Percentiles rank a stretch among this genome's conserved stretches.
These are phyloP conservation scores for Paramuricea clavata DNA, from an alignment of 92 coral and sea anemone genomes.

Conservation along the genomic window DNA sequence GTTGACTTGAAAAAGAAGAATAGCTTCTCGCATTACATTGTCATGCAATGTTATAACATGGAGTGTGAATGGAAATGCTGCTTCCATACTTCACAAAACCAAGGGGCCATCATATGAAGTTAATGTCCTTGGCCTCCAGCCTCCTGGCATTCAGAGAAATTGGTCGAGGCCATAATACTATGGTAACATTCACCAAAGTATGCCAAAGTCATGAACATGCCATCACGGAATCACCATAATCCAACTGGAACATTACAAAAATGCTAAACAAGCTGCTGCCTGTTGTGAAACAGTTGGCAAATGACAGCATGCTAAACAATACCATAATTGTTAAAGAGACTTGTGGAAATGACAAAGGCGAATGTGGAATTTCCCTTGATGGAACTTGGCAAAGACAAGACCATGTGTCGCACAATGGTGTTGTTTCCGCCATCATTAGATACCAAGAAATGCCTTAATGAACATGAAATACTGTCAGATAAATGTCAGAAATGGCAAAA, in stretches of 20 bases:
- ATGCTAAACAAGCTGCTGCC: background rate
- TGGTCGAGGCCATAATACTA: background rate
- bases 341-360: background rate
- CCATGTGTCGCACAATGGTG: constrained; percentile 1
- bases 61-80: background rate
- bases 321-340: background rate
- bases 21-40: background rate
- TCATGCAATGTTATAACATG: background rate
- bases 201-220: background rate
- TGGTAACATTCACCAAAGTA: background rate
- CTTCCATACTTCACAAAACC: background rate
- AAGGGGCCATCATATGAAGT: constrained; percentile 10
- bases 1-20: background rate
- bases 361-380: constrained; percentile 1
- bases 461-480: constrained; percentile 7
- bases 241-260: background rate
- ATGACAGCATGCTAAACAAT: background rate
- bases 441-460: constrained; percentile 6
- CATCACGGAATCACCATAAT: background rate
- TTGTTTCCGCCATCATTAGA: background rate
- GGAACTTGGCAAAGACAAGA: constrained; percentile 6
- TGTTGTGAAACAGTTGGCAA: background rate
- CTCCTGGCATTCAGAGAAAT: background rate
- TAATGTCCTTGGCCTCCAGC: background rate
- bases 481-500: constrained; percentile 33